Evolutionary conservation across 2,888 invertebrate species (phyloP).

Genomic region (Aphidius colemani): DNA sequence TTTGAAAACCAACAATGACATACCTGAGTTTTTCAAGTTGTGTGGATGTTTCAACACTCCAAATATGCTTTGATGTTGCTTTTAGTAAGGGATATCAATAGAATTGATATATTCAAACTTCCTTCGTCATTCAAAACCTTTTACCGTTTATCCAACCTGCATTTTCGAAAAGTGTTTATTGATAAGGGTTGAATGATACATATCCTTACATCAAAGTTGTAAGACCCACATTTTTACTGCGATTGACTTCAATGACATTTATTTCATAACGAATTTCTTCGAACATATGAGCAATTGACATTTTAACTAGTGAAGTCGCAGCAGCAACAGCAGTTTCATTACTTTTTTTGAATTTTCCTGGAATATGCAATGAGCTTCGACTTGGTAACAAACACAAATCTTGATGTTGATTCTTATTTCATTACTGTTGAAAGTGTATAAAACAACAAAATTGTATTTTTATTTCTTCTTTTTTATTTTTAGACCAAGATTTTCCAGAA

Average conservation of each 20-base stretch:
- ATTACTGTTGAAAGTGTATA: too few species aligned
- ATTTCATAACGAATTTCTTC: neutral
- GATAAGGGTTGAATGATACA: neutral
- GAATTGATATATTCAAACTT: neutral
- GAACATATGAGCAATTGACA: neutral
- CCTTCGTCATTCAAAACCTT: neutral
- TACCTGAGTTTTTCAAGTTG: too few species aligned
- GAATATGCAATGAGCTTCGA: neutral
- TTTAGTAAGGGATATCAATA: too few species aligned
- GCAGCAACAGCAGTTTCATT: neutral
- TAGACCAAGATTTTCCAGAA: neutral
- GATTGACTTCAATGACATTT: neutral
- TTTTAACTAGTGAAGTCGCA: neutral
- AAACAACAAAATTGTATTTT: neutral
- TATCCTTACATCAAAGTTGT: too few species aligned
- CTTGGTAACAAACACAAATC: too few species aligned
- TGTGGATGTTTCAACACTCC: too few species aligned
- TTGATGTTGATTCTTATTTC: too few species aligned
- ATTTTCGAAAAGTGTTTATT: neutral
- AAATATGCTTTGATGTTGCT: too few species aligned
- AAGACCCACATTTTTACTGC: neutral
- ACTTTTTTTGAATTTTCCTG: neutral
- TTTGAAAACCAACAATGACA: too few species aligned
- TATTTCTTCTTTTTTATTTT: neutral
- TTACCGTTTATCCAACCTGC: slow-evolving; percentile 5